Percentiles rank a stretch among this genome's conserved stretches.
Evolutionary conservation across 2,888 invertebrate genomes (phyloP).

Genomic region (Cyclophora punctaria): DNA sequence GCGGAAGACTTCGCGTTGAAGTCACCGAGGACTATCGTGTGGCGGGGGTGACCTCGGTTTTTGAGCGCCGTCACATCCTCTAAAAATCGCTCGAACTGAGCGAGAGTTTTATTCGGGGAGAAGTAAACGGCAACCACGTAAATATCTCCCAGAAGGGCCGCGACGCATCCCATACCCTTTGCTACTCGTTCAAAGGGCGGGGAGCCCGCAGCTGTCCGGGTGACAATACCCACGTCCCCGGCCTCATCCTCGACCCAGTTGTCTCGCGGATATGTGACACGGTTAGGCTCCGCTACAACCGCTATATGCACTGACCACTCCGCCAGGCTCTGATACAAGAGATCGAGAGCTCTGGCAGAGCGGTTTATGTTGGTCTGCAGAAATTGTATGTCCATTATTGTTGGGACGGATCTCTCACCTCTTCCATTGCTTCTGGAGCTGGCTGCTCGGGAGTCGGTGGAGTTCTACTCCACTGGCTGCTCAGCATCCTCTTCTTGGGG

Average conservation of each 20-base stretch:
- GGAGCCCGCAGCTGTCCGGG: neutral
- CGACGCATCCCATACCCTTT: slow-evolving; percentile 11
- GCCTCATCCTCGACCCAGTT: neutral
- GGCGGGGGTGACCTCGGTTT: neutral
- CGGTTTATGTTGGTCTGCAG: neutral
- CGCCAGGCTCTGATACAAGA: slow-evolving; percentile 6
- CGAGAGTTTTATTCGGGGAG: neutral
- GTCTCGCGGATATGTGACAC: neutral
- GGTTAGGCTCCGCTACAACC: neutral
- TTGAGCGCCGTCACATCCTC: neutral
- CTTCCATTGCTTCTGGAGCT: too few relatives aligned
- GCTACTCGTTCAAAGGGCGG: neutral
- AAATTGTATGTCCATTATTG: neutral
- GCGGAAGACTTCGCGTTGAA: slow-evolving; percentile 15
- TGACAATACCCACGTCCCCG: neutral
- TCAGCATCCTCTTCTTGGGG: too few relatives aligned
- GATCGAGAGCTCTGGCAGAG: slow-evolving; percentile 2
- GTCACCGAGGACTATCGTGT: slow-evolving; percentile 1
- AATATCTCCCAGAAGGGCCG: neutral
- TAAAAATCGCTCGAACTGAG: neutral
- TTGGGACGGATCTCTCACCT: neutral
- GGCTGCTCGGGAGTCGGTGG: too few relatives aligned
- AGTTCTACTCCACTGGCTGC: too few relatives aligned
- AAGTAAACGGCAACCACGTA: too few relatives aligned
- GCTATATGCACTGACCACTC: slow-evolving; percentile 7